phyloP scores from a whole-genome alignment of 2,888 invertebrate species.

The Netelia fuscicornis region DNA sequence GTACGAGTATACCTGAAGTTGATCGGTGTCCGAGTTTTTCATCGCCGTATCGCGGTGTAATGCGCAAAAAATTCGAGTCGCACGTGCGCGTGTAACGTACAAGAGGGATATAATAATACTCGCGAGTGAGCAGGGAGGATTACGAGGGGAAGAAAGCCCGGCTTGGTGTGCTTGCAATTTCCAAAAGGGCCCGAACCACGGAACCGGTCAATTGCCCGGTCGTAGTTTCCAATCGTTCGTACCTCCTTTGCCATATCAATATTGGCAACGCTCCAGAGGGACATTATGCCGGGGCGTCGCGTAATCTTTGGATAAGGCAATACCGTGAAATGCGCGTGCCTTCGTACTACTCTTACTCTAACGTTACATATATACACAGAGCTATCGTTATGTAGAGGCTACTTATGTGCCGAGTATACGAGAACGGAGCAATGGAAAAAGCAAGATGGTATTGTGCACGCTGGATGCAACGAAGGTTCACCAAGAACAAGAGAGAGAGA shows the following conservation, averaged over 20 bases:
- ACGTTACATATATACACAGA: not conserved
- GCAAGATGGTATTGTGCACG: not conserved
- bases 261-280: constrained; percentile 77
- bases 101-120: constrained; percentile 36
- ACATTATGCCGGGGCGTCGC: constrained; percentile 71
- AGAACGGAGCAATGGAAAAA: not conserved
- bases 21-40: not conserved
- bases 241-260: constrained; percentile 73
- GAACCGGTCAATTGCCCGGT: constrained; percentile 72
- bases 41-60: not conserved
- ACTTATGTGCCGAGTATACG: not conserved
- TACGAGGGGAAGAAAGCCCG: constrained; percentile 57
- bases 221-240: constrained; percentile 72
- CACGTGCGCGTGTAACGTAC: not conserved
- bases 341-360: constrained; percentile 1
- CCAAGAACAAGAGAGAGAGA: not conserved
- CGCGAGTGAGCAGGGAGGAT: not conserved
- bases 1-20: no score
- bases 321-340: constrained; percentile 7
- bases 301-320: constrained; percentile 77
- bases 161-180: constrained; percentile 67
- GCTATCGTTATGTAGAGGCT: not conserved
- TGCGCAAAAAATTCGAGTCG: constrained; percentile 13
- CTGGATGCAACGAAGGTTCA: not conserved
- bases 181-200: constrained; percentile 60